These are phyloP conservation scores for Papilio demoleus DNA, from an alignment of 2,888 invertebrate species.

Conservation along the genomic window DNA sequence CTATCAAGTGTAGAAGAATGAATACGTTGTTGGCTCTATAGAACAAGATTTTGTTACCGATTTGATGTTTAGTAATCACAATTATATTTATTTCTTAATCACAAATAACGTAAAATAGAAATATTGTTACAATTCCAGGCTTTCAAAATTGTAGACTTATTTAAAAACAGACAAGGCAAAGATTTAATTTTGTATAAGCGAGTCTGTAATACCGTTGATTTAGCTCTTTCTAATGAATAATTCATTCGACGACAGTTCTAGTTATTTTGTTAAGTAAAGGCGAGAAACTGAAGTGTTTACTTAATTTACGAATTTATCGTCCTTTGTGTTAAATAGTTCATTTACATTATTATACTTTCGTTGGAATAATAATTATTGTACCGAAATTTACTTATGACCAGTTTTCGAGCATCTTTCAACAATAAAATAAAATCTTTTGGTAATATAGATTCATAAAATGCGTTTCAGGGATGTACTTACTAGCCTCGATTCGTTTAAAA, in stretches of 20 bases:
- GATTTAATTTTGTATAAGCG: constrained; percentile 25
- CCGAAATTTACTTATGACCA: neutral
- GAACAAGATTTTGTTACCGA: no score
- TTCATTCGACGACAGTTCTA: constrained; percentile 17
- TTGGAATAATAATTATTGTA: neutral
- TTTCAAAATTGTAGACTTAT: neutral
- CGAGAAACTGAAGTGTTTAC: constrained; percentile 19
- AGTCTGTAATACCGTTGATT: constrained; percentile 26
- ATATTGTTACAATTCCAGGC: neutral
- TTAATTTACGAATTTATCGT: constrained; percentile 11
- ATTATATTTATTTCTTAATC: no score
- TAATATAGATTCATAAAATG: no score
- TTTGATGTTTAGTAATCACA: no score
- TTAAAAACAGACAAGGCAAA: neutral
- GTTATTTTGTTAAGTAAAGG: constrained; percentile 24
- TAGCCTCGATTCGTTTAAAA: no score
- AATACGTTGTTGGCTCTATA: no score
- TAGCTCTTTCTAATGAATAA: constrained; percentile 30
- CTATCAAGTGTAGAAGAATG: no score
- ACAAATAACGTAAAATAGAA: neutral
- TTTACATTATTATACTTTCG: constrained; percentile 9
- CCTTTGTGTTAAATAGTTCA: constrained; percentile 5
- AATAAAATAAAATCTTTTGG: no score
- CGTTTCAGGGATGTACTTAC: no score
- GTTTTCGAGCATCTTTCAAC: no score